A percentile compares a stretch with the other conserved stretches of the same genome.
Evolutionary conservation across 2,888 invertebrate genomes (phyloP).

Genomic region (Gastracanthus pulcherrimus): DNA sequence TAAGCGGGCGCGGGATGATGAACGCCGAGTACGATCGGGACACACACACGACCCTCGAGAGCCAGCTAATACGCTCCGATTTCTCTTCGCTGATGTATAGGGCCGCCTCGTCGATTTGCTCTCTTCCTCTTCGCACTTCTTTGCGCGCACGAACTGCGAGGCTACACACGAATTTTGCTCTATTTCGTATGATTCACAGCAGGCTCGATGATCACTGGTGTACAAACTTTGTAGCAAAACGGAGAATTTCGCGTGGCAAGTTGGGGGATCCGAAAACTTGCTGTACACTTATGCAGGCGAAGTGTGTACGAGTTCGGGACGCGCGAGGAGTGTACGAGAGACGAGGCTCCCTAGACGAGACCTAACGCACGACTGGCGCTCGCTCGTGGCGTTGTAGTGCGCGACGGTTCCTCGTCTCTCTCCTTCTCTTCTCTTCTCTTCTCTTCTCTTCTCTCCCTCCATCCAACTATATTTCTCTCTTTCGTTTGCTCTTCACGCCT

Average conservation of each 20-base stretch:
- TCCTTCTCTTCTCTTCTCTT: conserved; percentile 12
- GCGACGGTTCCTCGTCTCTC: conserved; percentile 8
- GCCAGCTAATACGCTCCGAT: neutral
- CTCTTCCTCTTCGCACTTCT: neutral
- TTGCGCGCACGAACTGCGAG: neutral
- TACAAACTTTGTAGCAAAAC: neutral
- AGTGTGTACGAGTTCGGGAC: too few relatives aligned
- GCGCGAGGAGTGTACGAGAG: neutral
- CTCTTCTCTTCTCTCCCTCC: neutral
- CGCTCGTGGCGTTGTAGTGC: neutral
- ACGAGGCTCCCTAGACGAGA: conserved; percentile 44
- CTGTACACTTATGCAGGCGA: too few relatives aligned
- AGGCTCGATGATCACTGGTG: neutral
- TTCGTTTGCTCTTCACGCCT: conserved; percentile 49
- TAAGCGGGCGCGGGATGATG: conserved; percentile 16
- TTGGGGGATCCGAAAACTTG: neutral
- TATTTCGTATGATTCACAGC: neutral
- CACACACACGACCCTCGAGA: too few relatives aligned
- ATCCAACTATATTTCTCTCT: conserved; percentile 32
- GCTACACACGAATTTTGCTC: neutral
- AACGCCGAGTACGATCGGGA: conserved; percentile 21
- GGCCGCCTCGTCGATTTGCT: too few relatives aligned
- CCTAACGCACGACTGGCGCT: conserved; percentile 44
- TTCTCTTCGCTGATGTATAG: too few relatives aligned
- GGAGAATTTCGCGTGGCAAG: neutral